These are phyloP conservation scores for Ranitomeya variabilis DNA, from an alignment of 2,113 vertebrate genomes.

Conservation along the genomic window DNA sequence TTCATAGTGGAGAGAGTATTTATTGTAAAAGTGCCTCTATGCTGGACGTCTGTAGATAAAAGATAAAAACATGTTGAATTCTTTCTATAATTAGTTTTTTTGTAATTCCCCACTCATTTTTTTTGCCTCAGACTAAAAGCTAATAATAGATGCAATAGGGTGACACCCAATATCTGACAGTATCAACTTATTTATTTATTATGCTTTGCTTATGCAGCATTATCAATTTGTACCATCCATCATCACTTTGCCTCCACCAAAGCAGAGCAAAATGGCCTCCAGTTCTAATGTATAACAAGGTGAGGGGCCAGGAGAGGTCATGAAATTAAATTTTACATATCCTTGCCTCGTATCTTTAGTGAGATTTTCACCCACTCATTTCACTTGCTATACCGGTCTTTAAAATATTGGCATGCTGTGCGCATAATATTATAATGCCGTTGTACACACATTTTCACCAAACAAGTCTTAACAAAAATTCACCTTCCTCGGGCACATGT, in stretches of 20 bases:
- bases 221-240: too few species aligned
- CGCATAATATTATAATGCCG: slow-evolving; percentile 39
- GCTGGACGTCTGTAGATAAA: too few species aligned
- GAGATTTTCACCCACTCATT: slow-evolving; percentile 37
- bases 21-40: too few species aligned
- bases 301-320: not conserved
- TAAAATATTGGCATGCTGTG: slow-evolving; percentile 39
- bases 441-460: slow-evolving; percentile 33
- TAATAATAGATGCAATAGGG: too few species aligned
- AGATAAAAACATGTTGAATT: too few species aligned
- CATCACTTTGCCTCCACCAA: not conserved
- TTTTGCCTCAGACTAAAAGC: too few species aligned
- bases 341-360: not conserved
- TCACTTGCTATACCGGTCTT: slow-evolving; percentile 1
- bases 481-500: slow-evolving; percentile 32
- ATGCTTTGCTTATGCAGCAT: too few species aligned
- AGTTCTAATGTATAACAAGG: not conserved
- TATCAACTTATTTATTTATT: too few species aligned
- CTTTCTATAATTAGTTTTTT: too few species aligned
- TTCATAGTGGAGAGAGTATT: too few species aligned
- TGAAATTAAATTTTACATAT: not conserved
- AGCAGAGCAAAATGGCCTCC: not conserved
- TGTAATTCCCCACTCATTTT: too few species aligned
- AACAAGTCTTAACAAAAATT: slow-evolving; percentile 48
- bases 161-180: too few species aligned